These are phyloP conservation scores for Peromyscus melanophrys DNA, from an alignment of 2,797 vertebrate genomes.

Conservation along the genomic window DNA sequence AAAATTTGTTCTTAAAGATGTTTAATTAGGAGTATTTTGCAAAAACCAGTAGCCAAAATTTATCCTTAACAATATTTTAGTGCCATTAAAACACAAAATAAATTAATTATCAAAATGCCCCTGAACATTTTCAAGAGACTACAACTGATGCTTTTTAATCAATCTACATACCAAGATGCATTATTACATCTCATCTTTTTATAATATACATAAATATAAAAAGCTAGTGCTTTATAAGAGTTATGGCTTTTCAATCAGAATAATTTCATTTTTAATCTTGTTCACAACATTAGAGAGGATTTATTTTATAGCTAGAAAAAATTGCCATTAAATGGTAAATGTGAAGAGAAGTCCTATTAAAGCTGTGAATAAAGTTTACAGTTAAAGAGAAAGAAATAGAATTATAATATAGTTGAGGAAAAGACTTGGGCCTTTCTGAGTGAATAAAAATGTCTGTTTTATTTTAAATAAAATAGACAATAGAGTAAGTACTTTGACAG, in stretches of 20 bases:
- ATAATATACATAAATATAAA: slow-evolving; percentile 16
- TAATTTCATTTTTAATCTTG: slow-evolving; percentile 62
- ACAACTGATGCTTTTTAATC: slow-evolving; percentile 55
- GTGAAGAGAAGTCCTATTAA: slow-evolving; percentile 10
- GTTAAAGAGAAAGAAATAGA: slow-evolving; percentile 51
- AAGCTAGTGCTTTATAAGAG: neutral
- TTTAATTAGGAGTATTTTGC: slow-evolving; percentile 62
- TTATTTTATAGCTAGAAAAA: slow-evolving; percentile 29
- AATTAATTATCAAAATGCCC: slow-evolving; percentile 35
- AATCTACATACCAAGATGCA: slow-evolving; percentile 1
- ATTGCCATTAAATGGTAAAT: slow-evolving; percentile 33
- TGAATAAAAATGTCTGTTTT: neutral
- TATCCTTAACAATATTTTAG: slow-evolving; percentile 56
- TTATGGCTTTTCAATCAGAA: slow-evolving; percentile 14
- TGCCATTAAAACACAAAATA: slow-evolving; percentile 60
- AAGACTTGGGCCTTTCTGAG: neutral
- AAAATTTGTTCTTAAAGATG: slow-evolving; percentile 41
- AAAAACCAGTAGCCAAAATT: slow-evolving; percentile 25
- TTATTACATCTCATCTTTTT: slow-evolving; percentile 20
- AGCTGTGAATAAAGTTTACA: slow-evolving; percentile 19
- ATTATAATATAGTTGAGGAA: slow-evolving; percentile 19
- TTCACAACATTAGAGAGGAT: neutral
- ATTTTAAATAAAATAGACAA: neutral
- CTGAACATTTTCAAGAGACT: slow-evolving; percentile 47
- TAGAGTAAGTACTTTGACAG: slow-evolving; percentile 9